Conservation (phyloP, 2,888 invertebrate species). For the Drosophila birchii region DNA sequence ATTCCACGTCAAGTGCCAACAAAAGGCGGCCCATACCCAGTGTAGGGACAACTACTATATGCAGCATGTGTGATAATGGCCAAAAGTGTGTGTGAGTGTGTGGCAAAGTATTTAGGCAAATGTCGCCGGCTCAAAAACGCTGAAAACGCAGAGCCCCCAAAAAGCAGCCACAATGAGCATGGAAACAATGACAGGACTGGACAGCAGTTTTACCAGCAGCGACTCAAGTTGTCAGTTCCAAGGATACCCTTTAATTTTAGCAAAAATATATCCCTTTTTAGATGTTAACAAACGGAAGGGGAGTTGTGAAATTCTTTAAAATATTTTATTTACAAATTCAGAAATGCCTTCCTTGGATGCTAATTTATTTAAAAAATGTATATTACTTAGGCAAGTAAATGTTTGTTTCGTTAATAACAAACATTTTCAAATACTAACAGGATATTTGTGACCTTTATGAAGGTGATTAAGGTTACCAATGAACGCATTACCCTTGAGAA, state of each 20-base stretch:
- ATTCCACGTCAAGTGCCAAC: constrained; percentile 50
- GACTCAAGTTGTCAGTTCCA: not conserved
- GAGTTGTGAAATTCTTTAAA: not conserved
- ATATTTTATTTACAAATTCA: not conserved
- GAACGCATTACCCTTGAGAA: not conserved
- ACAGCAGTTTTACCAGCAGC: constrained; percentile 14
- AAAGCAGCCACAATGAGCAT: constrained; percentile 23
- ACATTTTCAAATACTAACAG: not conserved
- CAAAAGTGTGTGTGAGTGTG: constrained; percentile 10
- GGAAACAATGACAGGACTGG: constrained; percentile 34
- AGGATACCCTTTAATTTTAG: constrained; percentile 6
- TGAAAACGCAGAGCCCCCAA: constrained; percentile 5
- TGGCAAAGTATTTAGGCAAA: constrained; percentile 61
- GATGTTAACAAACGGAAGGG: not conserved
- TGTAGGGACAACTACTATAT: constrained; percentile 2
- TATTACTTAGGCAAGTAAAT: not conserved
- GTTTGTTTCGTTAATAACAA: no score
- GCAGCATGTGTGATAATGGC: constrained; percentile 46
- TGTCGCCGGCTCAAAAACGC: constrained; percentile 40
- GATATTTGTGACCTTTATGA: no score
- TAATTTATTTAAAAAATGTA: not conserved
- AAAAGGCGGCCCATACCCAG: constrained; percentile 17
- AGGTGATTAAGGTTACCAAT: not conserved
- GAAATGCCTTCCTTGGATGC: not conserved
- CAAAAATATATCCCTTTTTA: no score